A percentile compares a stretch with the other conserved stretches of the same genome.
phyloP scores from a whole-genome alignment of 2,888 invertebrate species.

The Acleris holmiana region DNA sequence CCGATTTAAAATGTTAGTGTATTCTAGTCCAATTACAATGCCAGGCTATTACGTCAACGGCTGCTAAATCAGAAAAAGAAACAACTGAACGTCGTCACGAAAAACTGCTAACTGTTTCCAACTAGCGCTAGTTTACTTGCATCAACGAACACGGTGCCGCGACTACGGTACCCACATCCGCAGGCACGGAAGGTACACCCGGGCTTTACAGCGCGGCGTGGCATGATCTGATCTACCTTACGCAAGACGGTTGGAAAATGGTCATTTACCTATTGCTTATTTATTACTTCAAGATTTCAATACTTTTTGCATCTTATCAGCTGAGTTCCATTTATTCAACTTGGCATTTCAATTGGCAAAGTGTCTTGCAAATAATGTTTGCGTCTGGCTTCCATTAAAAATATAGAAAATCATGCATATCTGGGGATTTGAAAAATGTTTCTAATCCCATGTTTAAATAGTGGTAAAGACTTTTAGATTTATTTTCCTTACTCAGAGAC shows the following conservation, averaged over 20 bases:
- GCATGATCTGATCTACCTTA: conserved; percentile 12
- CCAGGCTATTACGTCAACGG: no score
- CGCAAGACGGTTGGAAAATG: conserved; percentile 28
- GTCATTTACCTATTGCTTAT: conserved; percentile 27
- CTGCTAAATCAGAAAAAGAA: no score
- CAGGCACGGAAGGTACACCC: conserved; percentile 25
- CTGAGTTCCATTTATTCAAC: not conserved
- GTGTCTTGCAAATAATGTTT: no score
- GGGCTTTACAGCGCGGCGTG: conserved; percentile 2
- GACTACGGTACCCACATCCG: conserved; percentile 23
- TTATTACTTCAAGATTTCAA: conserved; percentile 12
- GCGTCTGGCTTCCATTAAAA: no score
- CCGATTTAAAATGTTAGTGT: no score
- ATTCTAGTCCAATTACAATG: no score
- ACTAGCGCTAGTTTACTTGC: conserved; percentile 11
- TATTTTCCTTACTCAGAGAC: no score
- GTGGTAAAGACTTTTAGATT: no score
- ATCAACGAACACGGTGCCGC: conserved; percentile 21
- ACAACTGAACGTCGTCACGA: no score
- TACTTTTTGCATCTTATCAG: conserved; percentile 9
- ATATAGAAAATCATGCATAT: no score
- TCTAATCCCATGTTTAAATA: no score
- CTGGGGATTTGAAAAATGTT: no score
- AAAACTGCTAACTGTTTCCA: conserved; percentile 2
- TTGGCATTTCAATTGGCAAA: not conserved